Evolutionary conservation across 1,140 invertebrate genomes (phyloP), one percentile per base, ranked within the genome.

Genomic region (Pristionchus pacificus): DNA sequence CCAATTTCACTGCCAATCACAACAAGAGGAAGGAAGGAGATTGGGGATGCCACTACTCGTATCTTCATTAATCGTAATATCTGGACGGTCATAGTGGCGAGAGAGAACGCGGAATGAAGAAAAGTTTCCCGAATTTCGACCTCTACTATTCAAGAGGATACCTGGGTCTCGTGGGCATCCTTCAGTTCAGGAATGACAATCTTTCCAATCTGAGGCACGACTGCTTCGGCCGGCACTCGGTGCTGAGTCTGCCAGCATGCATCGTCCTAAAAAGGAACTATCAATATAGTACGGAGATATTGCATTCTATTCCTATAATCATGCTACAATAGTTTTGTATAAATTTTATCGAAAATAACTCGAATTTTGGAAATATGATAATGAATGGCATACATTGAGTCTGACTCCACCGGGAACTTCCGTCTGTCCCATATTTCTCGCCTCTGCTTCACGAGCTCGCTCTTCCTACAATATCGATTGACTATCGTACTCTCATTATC

Each of bases 131-230:
- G n/a, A n/a, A n/a, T n/a, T n/a, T n/a, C n/a, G n/a, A n/a, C n/a
- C n/a, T n/a, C n/a, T 57, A 14, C 14, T n/a, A 57, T 14, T 24
- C 28, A 24, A 24, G 15, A 32, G n/a, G 30, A 31, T 25, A 72
- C 70, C 28, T 72, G 70, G 29, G 65, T 59, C 31, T 72, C 70
- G 15, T 72, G 65, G 14, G 25, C 61, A 2, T 68, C 73, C 19
- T 49, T 72, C n/a, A 74, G 30, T n/a, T 75, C 74, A 60, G 70
- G 71, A 74, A 75, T 74, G 14, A 38, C 14, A 55, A 75, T 75
- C 28, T 69, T 72, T 24, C 74, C 74, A 24, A 75, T 66, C 33
- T 75, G 74, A 10, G 74, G 74, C 27, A 28, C 60, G 30, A 65
- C 31, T 19, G 74, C 49, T 24, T 75, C 74, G 0, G 55, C 33